Evolutionary conservation across 2,113 vertebrate species (phyloP), one percentile per base, ranked within the genome.

Genomic region (Pimephales promelas): DNA sequence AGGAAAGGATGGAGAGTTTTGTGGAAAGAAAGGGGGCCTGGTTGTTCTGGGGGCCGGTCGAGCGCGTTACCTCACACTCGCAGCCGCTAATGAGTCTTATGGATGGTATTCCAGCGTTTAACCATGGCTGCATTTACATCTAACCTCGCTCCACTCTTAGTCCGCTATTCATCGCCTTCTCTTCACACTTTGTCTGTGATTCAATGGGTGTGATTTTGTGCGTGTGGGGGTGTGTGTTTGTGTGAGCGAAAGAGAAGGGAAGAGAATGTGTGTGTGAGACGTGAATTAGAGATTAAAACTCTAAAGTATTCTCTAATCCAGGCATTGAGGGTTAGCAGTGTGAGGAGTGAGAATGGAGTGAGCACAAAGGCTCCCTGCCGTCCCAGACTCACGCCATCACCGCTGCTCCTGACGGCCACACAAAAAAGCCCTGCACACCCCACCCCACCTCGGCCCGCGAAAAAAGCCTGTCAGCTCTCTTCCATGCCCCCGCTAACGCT

Each of bases 251-350:
- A 72, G 90, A 86, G 83, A 74, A 45, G 47, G 83, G 66, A 66
- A 79, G 68, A 45, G 76, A 80, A 75, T 75, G 31, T n/a, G 49
- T 68, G 66, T 79, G 62, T 28, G 85, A 84, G 84, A 84, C 59
- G 36, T 86, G 85, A 87, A 91, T 92, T 89, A 93, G 89, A 94
- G 92, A 94, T 94, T 92, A 93, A 91, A 90, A 91, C 90, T 92
- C 85, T 68, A 90, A 91, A 87, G 83, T 90, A 85, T 90, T 90
- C 85, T 93, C 85, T 94, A 93, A 93, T 95, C 93, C 91, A 9
- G 76, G 88, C 92, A 92, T 93, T 93, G 91, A 92, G 88, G 85
- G 45, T 85, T 86, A 87, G 89, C 87, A 83, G 90, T 90, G 91
- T 90, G 90, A 91, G 89, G 87, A 91, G 91, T 83, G 88, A 89